phyloP scores from a whole-genome alignment of 2,888 invertebrate genomes.

The Toxonevra muliebris region DNA sequence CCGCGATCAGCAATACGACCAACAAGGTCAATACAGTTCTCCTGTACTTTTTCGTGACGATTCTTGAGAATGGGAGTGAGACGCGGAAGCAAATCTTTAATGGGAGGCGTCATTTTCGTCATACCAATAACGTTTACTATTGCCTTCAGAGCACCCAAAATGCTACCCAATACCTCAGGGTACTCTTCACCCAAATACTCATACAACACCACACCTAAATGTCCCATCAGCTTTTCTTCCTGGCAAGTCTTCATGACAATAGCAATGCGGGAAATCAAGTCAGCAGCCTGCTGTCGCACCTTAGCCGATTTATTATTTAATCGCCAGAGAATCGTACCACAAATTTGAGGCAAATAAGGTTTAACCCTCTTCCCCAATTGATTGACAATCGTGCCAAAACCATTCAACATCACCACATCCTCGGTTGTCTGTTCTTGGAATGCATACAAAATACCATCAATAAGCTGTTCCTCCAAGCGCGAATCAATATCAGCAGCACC shows the following conservation, averaged over 20 bases:
- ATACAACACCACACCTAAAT: slow-evolving; percentile 97
- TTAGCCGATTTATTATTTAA: slow-evolving; percentile 99
- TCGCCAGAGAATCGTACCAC: slow-evolving; percentile 99
- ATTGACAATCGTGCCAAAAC: slow-evolving; percentile 99
- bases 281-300: slow-evolving; percentile 98
- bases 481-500: slow-evolving; percentile 99
- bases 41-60: slow-evolving; percentile 96
- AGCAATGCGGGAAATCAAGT: slow-evolving; percentile 96
- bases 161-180: slow-evolving; percentile 98
- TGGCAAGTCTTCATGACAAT: slow-evolving; percentile 99
- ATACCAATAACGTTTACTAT: slow-evolving; percentile 99
- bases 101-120: slow-evolving; percentile 99
- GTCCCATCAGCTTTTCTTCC: slow-evolving; percentile 99
- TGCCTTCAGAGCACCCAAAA: slow-evolving; percentile 97
- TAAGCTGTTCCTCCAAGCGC: slow-evolving; percentile 96
- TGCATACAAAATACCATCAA: slow-evolving; percentile 98
- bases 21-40: slow-evolving; percentile 99
- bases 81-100: slow-evolving; percentile 96
- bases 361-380: slow-evolving; percentile 97
- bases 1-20: slow-evolving; percentile 99
- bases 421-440: slow-evolving; percentile 99
- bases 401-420: slow-evolving; percentile 99
- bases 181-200: slow-evolving; percentile 99
- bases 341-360: slow-evolving; percentile 98
- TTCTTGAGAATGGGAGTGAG: slow-evolving; percentile 98